Conservation (phyloP, 1,140 invertebrate genomes). For the Parasteatoda tepidariorum region DNA sequence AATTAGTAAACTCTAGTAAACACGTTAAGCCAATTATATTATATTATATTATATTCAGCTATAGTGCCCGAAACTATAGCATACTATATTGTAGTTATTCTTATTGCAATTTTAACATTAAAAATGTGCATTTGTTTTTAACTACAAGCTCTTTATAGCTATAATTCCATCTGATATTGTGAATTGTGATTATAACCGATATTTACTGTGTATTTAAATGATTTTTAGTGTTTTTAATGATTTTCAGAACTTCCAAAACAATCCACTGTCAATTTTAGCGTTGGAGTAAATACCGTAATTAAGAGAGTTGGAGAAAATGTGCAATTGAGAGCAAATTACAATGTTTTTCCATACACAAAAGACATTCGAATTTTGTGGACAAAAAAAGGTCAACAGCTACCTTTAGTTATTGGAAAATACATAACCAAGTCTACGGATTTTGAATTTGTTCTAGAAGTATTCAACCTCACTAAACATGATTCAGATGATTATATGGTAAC, state of each 20-base stretch:
- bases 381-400: not conserved
- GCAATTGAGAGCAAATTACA: not conserved
- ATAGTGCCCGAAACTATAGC: too few species aligned
- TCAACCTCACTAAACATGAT: constrained; percentile 10
- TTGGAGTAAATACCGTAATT: constrained; percentile 23
- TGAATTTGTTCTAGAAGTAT: constrained; percentile 7
- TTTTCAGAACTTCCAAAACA: constrained; percentile 52
- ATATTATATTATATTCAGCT: too few species aligned
- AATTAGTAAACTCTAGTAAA: too few species aligned
- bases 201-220: too few species aligned
- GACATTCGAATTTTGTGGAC: constrained; percentile 14
- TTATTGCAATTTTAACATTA: too few species aligned
- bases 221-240: too few species aligned
- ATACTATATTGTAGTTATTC: too few species aligned
- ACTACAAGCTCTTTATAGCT: too few species aligned
- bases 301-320: constrained; percentile 8
- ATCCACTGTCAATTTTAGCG: constrained; percentile 57
- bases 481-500: constrained; percentile 10
- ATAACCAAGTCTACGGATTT: not conserved
- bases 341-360: constrained; percentile 21
- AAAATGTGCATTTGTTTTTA: too few species aligned
- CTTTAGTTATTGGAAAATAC: not conserved
- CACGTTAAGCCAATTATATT: too few species aligned
- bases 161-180: too few species aligned
- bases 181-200: too few species aligned